Percentiles rank a stretch among this genome's conserved stretches.
phyloP scores from a whole-genome alignment of 1,140 invertebrate genomes.

The Wiebesia pumilae region DNA sequence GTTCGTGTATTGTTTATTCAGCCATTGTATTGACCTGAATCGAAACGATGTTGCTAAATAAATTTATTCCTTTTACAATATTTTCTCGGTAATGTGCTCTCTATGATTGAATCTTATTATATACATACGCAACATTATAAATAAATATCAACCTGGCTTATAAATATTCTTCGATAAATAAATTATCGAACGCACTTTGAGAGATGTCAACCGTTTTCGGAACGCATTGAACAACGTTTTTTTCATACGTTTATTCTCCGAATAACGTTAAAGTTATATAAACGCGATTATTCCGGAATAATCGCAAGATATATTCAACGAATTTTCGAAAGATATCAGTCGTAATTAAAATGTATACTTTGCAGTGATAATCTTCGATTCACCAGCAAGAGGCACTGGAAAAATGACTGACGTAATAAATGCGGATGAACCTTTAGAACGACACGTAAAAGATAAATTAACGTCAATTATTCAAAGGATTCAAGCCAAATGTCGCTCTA shows the following conservation, averaged over 20 bases:
- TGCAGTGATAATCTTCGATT: neutral
- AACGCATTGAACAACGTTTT: too few relatives aligned
- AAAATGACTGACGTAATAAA: neutral
- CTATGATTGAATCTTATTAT: neutral
- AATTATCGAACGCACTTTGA: neutral
- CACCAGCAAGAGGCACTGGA: neutral
- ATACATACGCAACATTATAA: neutral
- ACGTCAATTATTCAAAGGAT: neutral
- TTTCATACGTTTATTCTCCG: too few relatives aligned
- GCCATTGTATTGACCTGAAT: neutral
- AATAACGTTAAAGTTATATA: neutral
- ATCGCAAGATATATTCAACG: too few relatives aligned
- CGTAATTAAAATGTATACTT: neutral
- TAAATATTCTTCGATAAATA: neutral
- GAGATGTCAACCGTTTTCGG: neutral
- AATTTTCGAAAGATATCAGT: neutral
- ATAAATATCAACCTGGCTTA: neutral
- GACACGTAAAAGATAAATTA: neutral
- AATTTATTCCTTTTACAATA: conserved; percentile 11
- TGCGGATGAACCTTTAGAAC: neutral
- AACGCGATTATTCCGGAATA: too few relatives aligned
- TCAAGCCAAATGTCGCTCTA: too few relatives aligned
- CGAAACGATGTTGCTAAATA: conserved; percentile 6
- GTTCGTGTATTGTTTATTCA: conserved; percentile 1
- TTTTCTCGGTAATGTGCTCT: neutral